Evolutionary conservation across 2,113 vertebrate species (phyloP).

Genomic region (Charadrius vociferus): DNA sequence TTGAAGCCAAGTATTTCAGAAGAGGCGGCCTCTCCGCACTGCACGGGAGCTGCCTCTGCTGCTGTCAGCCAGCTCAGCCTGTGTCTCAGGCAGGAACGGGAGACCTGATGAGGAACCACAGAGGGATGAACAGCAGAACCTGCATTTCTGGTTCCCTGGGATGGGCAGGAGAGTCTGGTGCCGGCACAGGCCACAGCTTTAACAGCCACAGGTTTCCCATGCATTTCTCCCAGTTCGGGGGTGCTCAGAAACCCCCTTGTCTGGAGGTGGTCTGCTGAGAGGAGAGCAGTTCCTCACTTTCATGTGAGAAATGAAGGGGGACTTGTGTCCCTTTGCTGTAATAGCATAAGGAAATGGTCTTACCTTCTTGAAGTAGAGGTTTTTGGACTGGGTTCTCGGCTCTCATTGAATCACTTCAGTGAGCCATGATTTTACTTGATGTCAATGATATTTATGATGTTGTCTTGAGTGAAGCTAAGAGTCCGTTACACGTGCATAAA

Average conservation of each 20-base stretch:
- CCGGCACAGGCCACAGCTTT: background rate
- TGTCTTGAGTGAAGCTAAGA: background rate
- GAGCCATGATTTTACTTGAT: background rate
- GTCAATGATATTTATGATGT: background rate
- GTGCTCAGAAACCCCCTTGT: background rate
- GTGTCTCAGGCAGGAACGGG: background rate
- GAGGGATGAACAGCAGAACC: background rate
- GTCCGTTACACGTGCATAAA: background rate
- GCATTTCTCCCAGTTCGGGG: rapidly evolving
- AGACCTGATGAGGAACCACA: background rate
- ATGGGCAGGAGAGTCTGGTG: background rate
- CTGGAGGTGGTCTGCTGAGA: background rate
- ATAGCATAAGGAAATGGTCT: background rate
- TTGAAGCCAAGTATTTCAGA: background rate
- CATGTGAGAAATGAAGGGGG: background rate
- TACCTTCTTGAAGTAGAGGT: background rate
- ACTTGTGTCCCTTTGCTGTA: background rate
- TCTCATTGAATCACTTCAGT: background rate
- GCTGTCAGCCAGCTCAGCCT: background rate
- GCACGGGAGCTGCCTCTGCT: background rate
- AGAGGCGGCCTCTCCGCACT: background rate
- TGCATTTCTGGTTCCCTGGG: background rate
- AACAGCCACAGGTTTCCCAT: background rate
- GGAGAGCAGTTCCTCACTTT: background rate
- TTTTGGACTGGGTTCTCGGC: background rate